Conservation (phyloP, 2,888 invertebrate genomes). For the Sipunculus nudus region DNA sequence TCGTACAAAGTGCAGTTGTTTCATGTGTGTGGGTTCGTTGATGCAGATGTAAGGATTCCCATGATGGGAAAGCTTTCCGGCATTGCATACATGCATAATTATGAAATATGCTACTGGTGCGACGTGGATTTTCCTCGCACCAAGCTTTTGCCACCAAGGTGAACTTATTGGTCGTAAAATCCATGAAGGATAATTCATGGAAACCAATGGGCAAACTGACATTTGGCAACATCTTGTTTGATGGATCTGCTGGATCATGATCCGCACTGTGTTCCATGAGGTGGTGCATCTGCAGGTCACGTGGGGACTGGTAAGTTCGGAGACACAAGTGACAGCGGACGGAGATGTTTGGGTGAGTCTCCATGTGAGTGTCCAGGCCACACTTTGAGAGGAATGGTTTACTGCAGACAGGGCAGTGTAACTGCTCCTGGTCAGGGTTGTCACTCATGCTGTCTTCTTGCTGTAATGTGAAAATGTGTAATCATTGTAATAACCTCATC, state of each 20-base stretch:
- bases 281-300: slow-evolving; percentile 78
- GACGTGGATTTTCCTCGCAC: slow-evolving; percentile 73
- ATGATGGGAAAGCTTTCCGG: slow-evolving; percentile 63
- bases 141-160: slow-evolving; percentile 80
- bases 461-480: too few relatives aligned
- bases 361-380: slow-evolving; percentile 75
- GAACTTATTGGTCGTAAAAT: slow-evolving; percentile 83
- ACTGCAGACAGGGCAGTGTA: slow-evolving; percentile 74
- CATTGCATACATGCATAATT: slow-evolving; percentile 62
- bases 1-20: slow-evolving; percentile 53
- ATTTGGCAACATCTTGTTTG: too few relatives aligned
- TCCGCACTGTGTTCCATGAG: slow-evolving; percentile 12
- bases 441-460: slow-evolving; percentile 15
- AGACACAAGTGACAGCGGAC: slow-evolving; percentile 80
- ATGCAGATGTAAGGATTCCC: slow-evolving; percentile 61
- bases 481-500: too few relatives aligned
- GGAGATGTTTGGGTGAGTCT: slow-evolving; percentile 75
- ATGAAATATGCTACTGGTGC: slow-evolving; percentile 55
- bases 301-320: slow-evolving; percentile 76
- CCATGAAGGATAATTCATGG: slow-evolving; percentile 73
- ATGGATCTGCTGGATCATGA: too few relatives aligned
- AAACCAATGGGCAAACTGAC: slow-evolving; percentile 45
- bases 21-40: slow-evolving; percentile 52
- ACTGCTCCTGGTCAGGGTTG: slow-evolving; percentile 15
- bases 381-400: slow-evolving; percentile 73